Evolutionary conservation across 2,113 vertebrate species (phyloP).

Genomic region (Vicugna pacos): DNA sequence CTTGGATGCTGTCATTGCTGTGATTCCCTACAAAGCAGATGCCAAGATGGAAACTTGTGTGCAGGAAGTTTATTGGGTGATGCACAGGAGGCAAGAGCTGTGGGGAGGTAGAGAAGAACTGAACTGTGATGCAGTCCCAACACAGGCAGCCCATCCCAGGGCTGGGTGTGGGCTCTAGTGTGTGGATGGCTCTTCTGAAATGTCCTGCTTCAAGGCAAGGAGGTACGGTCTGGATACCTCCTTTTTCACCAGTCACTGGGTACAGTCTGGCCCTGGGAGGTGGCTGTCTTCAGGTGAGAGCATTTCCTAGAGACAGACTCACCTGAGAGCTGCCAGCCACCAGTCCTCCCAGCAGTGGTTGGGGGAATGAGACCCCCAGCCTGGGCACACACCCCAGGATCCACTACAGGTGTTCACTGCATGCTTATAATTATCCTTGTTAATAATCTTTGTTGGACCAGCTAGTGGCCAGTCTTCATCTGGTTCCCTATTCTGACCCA

Average conservation of each 20-base stretch:
- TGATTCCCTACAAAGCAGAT: background rate
- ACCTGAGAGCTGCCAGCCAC: background rate
- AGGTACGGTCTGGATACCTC: background rate
- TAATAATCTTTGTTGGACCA: background rate
- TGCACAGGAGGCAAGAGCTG: background rate
- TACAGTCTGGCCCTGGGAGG: background rate
- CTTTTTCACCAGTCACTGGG: background rate
- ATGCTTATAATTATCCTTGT: background rate
- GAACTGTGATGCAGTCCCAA: background rate
- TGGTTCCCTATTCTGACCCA: background rate
- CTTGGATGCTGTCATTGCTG: background rate
- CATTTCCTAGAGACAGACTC: background rate
- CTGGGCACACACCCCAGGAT: background rate
- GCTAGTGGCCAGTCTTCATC: background rate
- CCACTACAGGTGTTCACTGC: background rate
- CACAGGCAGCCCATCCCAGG: background rate
- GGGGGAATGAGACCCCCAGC: background rate
- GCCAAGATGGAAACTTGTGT: background rate
- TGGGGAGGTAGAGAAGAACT: background rate
- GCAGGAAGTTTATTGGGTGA: background rate
- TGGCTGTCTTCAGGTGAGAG: background rate
- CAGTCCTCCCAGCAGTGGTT: background rate
- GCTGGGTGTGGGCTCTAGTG: background rate
- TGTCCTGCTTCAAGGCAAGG: background rate
- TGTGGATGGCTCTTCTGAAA: background rate